A percentile compares a stretch with the other conserved stretches of the same genome.
phyloP scores from a whole-genome alignment of 2,888 invertebrate genomes.

The Caenorhabditis afra region DNA sequence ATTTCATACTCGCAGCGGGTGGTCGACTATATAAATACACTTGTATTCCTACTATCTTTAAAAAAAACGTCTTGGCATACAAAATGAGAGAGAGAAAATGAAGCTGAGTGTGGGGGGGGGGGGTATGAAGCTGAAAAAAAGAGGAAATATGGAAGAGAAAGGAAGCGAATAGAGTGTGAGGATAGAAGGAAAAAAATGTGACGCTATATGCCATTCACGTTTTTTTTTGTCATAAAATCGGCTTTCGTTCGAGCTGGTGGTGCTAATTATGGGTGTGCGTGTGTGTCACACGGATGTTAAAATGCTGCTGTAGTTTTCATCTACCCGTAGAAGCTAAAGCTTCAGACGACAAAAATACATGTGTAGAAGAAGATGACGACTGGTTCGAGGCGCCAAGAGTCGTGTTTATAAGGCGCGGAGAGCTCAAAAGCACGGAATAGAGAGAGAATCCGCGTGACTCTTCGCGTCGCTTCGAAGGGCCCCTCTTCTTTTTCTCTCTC shows the following conservation, averaged over 20 bases:
- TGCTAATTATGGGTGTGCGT: too few species aligned
- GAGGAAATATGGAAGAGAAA: not conserved
- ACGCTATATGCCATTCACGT: not conserved
- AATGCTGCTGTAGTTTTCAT: not conserved
- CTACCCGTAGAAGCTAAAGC: too few species aligned
- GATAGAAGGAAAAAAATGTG: not conserved
- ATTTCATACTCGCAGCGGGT: constrained; percentile 8
- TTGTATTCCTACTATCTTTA: too few species aligned
- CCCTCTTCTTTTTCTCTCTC: too few species aligned
- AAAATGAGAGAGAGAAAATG: not conserved
- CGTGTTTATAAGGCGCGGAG: constrained; percentile 35
- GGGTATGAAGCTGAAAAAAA: not conserved
- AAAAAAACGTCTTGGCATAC: too few species aligned
- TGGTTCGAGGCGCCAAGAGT: constrained; percentile 6
- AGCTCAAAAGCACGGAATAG: not conserved
- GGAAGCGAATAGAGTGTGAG: not conserved
- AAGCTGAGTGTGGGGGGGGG: constrained; percentile 1
- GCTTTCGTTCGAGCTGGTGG: too few species aligned
- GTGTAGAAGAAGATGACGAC: too few species aligned
- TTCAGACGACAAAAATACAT: too few species aligned
- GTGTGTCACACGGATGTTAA: too few species aligned
- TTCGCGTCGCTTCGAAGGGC: constrained; percentile 1
- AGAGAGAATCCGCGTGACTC: constrained; percentile 36
- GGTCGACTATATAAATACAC: too few species aligned
- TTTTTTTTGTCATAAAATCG: too few species aligned